These are phyloP conservation scores for Scaptomyza reducta DNA, from an alignment of 2,888 invertebrate species.

Conservation along the genomic window DNA sequence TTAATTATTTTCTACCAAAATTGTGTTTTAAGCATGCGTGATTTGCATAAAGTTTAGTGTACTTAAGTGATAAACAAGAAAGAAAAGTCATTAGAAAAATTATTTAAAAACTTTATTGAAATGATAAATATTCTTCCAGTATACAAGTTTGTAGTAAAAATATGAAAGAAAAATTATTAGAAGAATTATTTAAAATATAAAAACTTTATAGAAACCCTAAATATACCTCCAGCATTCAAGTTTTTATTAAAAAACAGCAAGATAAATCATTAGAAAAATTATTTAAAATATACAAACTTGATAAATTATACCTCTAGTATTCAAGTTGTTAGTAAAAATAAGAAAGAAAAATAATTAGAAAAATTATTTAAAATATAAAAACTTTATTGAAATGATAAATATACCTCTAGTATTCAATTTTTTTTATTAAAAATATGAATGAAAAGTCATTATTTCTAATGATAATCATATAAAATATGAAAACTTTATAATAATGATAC, in stretches of 20 bases:
- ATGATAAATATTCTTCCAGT: not conserved
- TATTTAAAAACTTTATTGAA: not conserved
- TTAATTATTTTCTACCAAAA: conserved; percentile 25
- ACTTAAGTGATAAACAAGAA: not conserved
- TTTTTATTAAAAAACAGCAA: no score
- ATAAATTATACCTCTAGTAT: no score
- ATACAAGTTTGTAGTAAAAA: no score
- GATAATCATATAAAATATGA: no score
- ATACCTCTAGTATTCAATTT: no score
- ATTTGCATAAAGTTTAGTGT: conserved; percentile 48
- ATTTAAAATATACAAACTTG: no score
- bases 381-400: not conserved
- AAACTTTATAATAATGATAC: no score
- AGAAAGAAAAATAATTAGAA: not conserved
- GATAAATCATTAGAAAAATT: no score
- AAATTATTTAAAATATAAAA: not conserved
- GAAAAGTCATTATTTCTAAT: not conserved
- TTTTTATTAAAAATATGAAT: no score
- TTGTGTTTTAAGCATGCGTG: conserved; percentile 15
- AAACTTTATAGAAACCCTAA: not conserved
- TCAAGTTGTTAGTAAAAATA: no score
- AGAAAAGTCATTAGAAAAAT: not conserved
- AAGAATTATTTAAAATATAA: not conserved
- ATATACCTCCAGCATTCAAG: no score
- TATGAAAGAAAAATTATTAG: not conserved